These are phyloP conservation scores for Creontiades dilutus DNA, from an alignment of 2,888 invertebrate genomes.

Conservation along the genomic window DNA sequence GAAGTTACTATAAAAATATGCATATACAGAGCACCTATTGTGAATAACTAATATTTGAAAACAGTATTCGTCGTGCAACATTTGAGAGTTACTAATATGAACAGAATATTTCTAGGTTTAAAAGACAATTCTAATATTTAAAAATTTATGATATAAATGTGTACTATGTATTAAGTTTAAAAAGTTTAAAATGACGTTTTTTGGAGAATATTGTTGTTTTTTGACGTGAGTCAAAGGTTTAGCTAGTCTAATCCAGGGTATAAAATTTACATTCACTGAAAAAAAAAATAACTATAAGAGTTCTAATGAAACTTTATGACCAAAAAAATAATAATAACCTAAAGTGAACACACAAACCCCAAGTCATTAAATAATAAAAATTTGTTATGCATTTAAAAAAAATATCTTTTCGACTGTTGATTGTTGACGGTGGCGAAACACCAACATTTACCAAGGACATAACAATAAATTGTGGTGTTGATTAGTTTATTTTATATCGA, in stretches of 20 bases:
- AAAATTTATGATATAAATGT: conserved; percentile 24
- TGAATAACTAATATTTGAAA: conserved; percentile 72
- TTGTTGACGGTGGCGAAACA: conserved; percentile 49
- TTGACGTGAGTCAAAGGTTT: conserved; percentile 51
- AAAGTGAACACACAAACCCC: conserved; percentile 64
- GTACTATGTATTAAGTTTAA: conserved; percentile 73
- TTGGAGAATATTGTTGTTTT: conserved; percentile 16
- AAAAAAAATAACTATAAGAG: conserved; percentile 20
- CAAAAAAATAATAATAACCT: conserved; percentile 39
- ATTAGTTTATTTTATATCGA: conserved; percentile 56
- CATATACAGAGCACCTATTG: conserved; percentile 67
- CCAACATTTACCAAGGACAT: neutral
- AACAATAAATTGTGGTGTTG: neutral
- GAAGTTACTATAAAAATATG: conserved; percentile 48
- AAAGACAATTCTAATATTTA: conserved; percentile 69
- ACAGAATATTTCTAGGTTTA: conserved; percentile 31
- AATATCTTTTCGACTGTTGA: conserved; percentile 56
- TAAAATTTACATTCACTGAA: conserved; percentile 37
- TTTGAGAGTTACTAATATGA: conserved; percentile 68
- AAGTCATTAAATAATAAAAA: conserved; percentile 37
- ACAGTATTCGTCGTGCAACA: conserved; percentile 73
- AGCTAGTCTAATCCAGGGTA: conserved; percentile 71
- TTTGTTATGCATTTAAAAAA: conserved; percentile 66
- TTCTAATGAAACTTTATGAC: conserved; percentile 36
- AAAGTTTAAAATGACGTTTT: conserved; percentile 73